Base-by-base conservation (phyloP, 2,797 vertebrate genomes). In the Darevskia nairensis region DNA sequence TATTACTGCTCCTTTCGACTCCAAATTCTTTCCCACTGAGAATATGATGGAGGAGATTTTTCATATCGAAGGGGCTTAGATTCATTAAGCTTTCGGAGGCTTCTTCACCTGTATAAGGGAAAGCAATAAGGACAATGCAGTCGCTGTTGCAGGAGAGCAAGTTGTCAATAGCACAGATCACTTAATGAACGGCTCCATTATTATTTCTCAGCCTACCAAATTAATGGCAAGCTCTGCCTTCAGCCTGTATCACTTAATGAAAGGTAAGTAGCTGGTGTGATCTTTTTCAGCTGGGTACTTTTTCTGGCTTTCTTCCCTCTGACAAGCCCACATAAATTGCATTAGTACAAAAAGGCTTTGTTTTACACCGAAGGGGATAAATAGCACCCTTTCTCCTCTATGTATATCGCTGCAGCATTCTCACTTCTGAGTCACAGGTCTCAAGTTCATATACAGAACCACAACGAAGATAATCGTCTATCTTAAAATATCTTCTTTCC, bases 81-180 rank as follows among this genome's bases (percentile, higher is more conserved):
- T 98, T 99, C 99, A 99, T 99, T 95, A 99, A 95, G 90, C 98
- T 99, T 96, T 99, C 98, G 3, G 99, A 99, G n/a, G 99, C 99
- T 95, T 99, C 98, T 96, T 99, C 98, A 75, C 98, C 99, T 99
- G 86, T 9, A 32, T 10, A 61, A 59, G 29, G 92, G 85, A 91
- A 41, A 4, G 59, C 21, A n/a, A 75, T 13, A 59, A 44, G 39
- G n/a, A 80, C 23, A 41, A 4, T 5, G 17, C n/a, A 91, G 80
- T 68, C 5, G 4, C 46, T 23, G 44, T 68, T 29, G 32, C 46
- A 81, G 29, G 46, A 79, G 21, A 78, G 27, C 13, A 72, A 64
- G 11, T 17, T 77, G 8, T 35, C 50, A 80, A 50, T 46, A 82
- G 13, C 8, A 76, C 15, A 68, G 59, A 50, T 50, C 15, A 76